Evolutionary conservation across 37 sponge, comb jelly and placozoan species (phyloP).

Genomic region (Hexactinellida sp.): DNA sequence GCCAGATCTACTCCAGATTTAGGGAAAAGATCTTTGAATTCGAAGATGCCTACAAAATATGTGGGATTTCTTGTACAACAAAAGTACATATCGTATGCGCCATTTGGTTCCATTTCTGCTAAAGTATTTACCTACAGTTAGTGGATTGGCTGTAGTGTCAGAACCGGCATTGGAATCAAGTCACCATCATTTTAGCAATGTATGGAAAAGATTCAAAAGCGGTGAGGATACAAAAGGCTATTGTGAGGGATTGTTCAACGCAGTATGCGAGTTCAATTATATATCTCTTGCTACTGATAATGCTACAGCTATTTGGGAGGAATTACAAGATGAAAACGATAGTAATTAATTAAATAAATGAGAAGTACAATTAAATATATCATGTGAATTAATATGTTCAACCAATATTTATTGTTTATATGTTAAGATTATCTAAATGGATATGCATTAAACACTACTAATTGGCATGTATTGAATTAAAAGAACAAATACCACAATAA

Average conservation of each 20-base stretch:
- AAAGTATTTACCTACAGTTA: not conserved
- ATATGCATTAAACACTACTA: not conserved
- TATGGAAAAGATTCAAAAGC: not conserved
- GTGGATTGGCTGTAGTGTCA: not conserved
- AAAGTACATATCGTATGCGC: not conserved
- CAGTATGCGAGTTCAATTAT: not conserved
- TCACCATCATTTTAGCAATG: not conserved
- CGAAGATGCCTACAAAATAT: not conserved
- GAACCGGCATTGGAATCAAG: not conserved
- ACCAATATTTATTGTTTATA: not conserved
- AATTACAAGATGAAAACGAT: not conserved
- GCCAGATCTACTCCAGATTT: not conserved
- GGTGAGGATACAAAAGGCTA: not conserved
- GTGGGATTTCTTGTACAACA: not conserved
- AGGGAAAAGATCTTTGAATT: not conserved
- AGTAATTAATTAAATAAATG: not conserved
- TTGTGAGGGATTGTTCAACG: not conserved
- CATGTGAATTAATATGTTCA: not conserved
- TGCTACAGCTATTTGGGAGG: not conserved
- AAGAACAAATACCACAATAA: too few species aligned
- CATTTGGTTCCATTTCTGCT: not conserved
- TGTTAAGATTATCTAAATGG: not conserved
- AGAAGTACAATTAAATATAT: not conserved
- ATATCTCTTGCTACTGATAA: not conserved
- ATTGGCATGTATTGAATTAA: not conserved